Evolutionary conservation across 2,113 vertebrate genomes (phyloP).

Genomic region (Neoarius graeffei): DNA sequence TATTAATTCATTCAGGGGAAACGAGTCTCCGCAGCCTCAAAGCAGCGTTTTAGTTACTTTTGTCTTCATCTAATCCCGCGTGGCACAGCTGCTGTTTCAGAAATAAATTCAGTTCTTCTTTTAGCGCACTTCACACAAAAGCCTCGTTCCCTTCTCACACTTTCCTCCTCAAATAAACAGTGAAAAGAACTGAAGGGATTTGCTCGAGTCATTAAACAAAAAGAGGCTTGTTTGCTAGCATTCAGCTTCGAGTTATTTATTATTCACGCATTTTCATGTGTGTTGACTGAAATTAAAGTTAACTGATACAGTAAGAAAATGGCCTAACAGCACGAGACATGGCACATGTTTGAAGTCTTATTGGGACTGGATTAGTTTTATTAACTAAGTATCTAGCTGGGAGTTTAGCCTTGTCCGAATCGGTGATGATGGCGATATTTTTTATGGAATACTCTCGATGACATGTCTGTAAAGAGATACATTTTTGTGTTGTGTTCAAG

Average conservation of each 20-base stretch:
- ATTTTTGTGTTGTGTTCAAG: not conserved
- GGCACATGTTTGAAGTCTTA: not conserved
- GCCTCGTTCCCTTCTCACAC: not conserved
- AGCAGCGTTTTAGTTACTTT: slow-evolving; percentile 57
- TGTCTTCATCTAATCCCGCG: slow-evolving; percentile 46
- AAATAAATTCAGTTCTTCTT: not conserved
- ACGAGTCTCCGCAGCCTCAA: slow-evolving; percentile 15
- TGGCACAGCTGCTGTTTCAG: not conserved
- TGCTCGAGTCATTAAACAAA: not conserved
- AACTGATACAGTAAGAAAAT: not conserved
- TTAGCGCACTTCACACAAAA: not conserved
- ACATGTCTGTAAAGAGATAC: not conserved
- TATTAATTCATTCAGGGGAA: slow-evolving; percentile 69
- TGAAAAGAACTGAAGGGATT: not conserved
- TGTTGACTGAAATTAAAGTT: not conserved
- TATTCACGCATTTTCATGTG: not conserved
- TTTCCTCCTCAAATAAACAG: not conserved
- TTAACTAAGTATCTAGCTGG: too few species aligned
- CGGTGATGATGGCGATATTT: too few species aligned
- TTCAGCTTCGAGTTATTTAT: not conserved
- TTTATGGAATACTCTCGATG: too few species aligned
- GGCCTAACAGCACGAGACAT: not conserved
- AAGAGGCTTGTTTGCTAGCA: not conserved
- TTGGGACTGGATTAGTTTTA: not conserved
- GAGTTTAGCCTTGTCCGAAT: not conserved